Base-by-base conservation (phyloP, 2,113 vertebrate species). In the Emydocephalus ijimae region DNA sequence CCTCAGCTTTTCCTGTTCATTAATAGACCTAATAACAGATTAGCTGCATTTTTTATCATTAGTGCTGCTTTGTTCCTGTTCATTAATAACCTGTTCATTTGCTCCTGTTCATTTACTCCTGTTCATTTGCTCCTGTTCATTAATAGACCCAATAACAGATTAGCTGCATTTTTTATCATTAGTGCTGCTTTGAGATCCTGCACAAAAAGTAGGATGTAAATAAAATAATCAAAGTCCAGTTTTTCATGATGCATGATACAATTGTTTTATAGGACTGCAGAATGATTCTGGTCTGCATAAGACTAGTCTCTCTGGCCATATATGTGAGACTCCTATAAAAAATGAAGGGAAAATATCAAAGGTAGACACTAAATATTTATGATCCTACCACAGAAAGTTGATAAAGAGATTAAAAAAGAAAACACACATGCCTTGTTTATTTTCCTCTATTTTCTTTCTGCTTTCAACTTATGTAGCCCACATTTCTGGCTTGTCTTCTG, bases 371-470 rank as follows among this genome's bases (percentile, higher is more conserved):
- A 95, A 93, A 93, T 89, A 93, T 45, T 91, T 95, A 96, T 94
- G 90, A 74, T 93, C 95, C 69, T 4, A 4, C 34, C 87, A 29
- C 59, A 92, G 93, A 87, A 59, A 39, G n/a, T 45, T 74, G 56
- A 81, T 34, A 89, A 92, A 74, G 45, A 85, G 11, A 24, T 92
- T 95, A 96, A 93, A 86, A 86, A 92, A 54, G 1, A 61, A 90
- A 85, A 29, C 45, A 81, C 69, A 81, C 34, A 9, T 21, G 8
- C 89, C 39, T 86, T 94, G 95, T 95, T 96, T 94, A 95, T 96
- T 97, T 95, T 92, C 93, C 95, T 96, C 95, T 94, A 94, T 4
- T 0, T 96, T 96, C 91, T 93, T 94, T 20, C 74, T 86, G n/a
- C 81, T 55, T 94, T 96, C 92, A 94, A 94, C 93, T 96, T 91